Conservation (phyloP, 2,797 vertebrate genomes). For the Clarias laeviceps region DNA sequence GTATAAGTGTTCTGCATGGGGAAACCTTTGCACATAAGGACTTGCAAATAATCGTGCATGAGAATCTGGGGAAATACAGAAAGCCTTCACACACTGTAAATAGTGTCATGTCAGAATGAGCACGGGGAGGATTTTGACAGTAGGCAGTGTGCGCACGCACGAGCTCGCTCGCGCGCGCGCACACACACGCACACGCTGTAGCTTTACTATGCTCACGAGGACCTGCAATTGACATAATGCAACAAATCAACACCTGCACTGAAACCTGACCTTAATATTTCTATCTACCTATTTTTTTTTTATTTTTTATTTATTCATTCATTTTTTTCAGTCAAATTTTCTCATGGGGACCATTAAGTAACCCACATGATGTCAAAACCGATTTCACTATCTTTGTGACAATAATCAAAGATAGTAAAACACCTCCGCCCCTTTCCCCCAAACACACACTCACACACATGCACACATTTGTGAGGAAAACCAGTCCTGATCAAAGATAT, state of each 20-base stretch:
- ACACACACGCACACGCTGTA: neutral
- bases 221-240: neutral
- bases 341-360: neutral
- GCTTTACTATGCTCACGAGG: neutral
- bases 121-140: neutral
- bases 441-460: neutral
- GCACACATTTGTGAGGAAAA: neutral
- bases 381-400: neutral
- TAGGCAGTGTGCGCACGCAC: neutral
- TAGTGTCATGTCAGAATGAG: neutral
- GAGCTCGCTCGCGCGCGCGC: too few species aligned
- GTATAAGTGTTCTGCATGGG: neutral
- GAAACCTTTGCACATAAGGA: neutral
- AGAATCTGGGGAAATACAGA: neutral
- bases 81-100: neutral
- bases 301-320: neutral
- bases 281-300: neutral
- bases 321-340: neutral
- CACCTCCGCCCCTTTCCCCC: too few species aligned
- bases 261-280: too few species aligned
- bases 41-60: neutral
- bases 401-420: neutral
- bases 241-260: neutral
- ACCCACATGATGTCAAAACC: neutral
- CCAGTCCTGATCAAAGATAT: neutral